These are phyloP conservation scores for Papilio demoleus DNA, from an alignment of 2,888 invertebrate species.

Conservation along the genomic window DNA sequence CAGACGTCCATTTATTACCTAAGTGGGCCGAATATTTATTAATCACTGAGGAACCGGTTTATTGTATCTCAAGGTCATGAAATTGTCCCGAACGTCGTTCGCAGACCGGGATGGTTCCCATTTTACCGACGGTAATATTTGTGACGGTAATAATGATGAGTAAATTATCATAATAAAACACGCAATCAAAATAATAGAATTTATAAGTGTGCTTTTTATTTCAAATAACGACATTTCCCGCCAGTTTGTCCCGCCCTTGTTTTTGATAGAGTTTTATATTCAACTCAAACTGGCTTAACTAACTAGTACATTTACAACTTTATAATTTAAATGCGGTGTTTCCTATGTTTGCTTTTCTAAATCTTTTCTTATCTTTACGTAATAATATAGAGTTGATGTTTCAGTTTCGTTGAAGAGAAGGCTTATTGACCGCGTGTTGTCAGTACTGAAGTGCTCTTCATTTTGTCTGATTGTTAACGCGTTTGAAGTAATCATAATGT, in stretches of 20 bases:
- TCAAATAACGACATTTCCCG: too few species aligned
- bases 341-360: not conserved
- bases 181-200: too few species aligned
- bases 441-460: constrained; percentile 18
- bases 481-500: not conserved
- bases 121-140: not conserved
- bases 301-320: not conserved
- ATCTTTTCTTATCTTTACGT: not conserved
- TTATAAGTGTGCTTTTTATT: too few species aligned
- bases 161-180: too few species aligned
- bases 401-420: constrained; percentile 5
- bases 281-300: not conserved
- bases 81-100: constrained; percentile 17
- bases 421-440: not conserved
- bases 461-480: constrained; percentile 1
- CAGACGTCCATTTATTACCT: not conserved
- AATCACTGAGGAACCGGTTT: constrained; percentile 34
- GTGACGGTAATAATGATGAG: not conserved
- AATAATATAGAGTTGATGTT: not conserved
- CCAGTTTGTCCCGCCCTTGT: too few species aligned
- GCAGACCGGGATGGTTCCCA: not conserved
- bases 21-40: constrained; percentile 33
- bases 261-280: too few species aligned
- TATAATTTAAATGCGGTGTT: not conserved
- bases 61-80: constrained; percentile 34